These are phyloP conservation scores for Caenorhabditis remanei DNA, from an alignment of 1,140 invertebrate genomes.

Conservation along the genomic window DNA sequence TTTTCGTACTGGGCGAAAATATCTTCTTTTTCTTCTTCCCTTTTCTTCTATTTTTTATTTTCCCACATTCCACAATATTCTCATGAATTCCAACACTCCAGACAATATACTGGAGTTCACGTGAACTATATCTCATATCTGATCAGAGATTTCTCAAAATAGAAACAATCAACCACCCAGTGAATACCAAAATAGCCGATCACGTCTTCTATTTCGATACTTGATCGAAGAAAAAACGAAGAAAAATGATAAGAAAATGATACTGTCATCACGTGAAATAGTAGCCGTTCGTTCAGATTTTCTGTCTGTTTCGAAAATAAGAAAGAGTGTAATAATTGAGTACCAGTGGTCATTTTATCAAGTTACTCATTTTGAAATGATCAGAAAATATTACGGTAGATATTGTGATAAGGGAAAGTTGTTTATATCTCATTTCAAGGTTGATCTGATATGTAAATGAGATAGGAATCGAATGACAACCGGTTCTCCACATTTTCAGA, in stretches of 20 bases:
- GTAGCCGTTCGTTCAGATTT: background rate
- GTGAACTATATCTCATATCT: conserved; percentile 1
- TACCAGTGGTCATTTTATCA: background rate
- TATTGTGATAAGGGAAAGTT: background rate
- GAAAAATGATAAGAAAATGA: conserved; percentile 1
- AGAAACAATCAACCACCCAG: background rate
- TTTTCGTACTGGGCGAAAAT: background rate
- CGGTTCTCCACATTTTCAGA: too few relatives aligned
- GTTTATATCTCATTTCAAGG: too few relatives aligned
- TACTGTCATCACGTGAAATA: background rate
- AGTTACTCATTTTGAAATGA: too few relatives aligned
- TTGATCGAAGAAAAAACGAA: conserved; percentile 1
- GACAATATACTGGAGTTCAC: background rate
- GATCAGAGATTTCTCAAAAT: background rate
- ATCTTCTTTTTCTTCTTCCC: background rate
- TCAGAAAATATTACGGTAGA: background rate
- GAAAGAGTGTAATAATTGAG: conserved; percentile 4
- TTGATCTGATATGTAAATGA: too few relatives aligned
- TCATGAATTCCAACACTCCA: background rate
- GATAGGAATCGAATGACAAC: too few relatives aligned
- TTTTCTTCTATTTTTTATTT: background rate
- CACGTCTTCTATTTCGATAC: background rate
- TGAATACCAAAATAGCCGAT: background rate
- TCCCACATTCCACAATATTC: background rate
- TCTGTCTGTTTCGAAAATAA: background rate